Evolutionary conservation across 2,888 invertebrate genomes (phyloP).

Genomic region (Lacanobia oleracea): DNA sequence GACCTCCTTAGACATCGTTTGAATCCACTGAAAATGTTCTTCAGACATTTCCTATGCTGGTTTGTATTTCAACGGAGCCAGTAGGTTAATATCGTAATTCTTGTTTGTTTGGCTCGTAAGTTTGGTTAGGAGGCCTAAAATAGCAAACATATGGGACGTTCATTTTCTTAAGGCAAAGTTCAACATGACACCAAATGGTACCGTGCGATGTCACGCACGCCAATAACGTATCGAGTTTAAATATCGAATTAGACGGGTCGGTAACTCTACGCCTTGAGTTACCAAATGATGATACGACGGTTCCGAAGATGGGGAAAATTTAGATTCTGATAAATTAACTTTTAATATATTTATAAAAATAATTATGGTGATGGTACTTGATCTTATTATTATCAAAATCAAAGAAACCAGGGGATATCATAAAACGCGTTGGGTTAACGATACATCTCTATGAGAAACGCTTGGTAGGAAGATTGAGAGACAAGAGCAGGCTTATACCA

Average conservation of each 20-base stretch:
- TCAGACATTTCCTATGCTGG: not conserved
- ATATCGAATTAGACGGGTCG: slow-evolving; percentile 39
- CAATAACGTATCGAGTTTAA: slow-evolving; percentile 58
- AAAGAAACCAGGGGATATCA: not conserved
- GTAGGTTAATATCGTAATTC: slow-evolving; percentile 25
- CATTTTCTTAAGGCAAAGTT: slow-evolving; percentile 30
- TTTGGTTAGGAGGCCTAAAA: slow-evolving; percentile 28
- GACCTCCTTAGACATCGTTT: not conserved
- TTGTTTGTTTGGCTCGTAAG: slow-evolving; percentile 23
- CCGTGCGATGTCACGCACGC: slow-evolving; percentile 50
- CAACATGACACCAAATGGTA: slow-evolving; percentile 44
- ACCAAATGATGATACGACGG: slow-evolving; percentile 22
- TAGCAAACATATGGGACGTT: slow-evolving; percentile 41
- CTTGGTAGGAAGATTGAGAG: no score
- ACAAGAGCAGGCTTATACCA: no score
- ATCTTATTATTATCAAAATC: no score
- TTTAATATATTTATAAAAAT: not conserved
- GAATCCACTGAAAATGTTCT: not conserved
- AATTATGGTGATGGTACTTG: not conserved
- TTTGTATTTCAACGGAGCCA: slow-evolving; percentile 4
- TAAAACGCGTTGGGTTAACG: no score
- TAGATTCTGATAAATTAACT: slow-evolving; percentile 1
- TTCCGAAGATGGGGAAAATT: slow-evolving; percentile 1
- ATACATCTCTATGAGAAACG: no score
- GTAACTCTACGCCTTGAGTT: slow-evolving; percentile 33